phyloP scores from a whole-genome alignment of 2,797 vertebrate genomes.

The Pempheris klunzingeri region DNA sequence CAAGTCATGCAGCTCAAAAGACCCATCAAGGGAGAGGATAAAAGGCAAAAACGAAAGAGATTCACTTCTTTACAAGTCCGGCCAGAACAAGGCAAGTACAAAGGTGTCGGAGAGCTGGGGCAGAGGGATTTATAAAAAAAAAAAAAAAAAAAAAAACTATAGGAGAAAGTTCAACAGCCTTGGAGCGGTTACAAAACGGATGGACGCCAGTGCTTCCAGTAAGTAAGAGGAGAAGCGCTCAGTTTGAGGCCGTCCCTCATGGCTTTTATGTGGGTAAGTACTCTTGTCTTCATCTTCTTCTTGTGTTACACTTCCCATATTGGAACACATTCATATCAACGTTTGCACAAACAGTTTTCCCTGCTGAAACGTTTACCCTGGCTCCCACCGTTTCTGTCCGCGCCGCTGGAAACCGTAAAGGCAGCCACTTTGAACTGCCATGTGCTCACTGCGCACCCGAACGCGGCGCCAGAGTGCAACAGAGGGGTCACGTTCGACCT shows the following conservation, averaged over 20 bases:
- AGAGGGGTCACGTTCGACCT: slow-evolving; percentile 36
- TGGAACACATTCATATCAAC: slow-evolving; percentile 4
- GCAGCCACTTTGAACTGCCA: slow-evolving; percentile 56
- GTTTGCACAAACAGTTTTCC: slow-evolving; percentile 17
- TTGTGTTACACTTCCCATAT: slow-evolving; percentile 30
- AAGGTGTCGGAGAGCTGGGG: slow-evolving; percentile 28
- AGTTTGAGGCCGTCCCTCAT: slow-evolving; percentile 32
- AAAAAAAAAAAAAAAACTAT: background rate
- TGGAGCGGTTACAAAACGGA: slow-evolving; percentile 39
- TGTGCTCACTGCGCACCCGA: background rate
- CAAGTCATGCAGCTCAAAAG: slow-evolving; percentile 77
- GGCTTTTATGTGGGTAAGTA: slow-evolving; percentile 69
- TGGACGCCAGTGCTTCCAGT: slow-evolving; percentile 29
- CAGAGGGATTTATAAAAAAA: slow-evolving; percentile 9
- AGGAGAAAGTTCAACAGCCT: slow-evolving; percentile 29
- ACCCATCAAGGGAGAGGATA: slow-evolving; percentile 72
- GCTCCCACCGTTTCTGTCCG: background rate
- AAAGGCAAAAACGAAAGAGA: slow-evolving; percentile 70
- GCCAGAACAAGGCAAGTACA: slow-evolving; percentile 53
- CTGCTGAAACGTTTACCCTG: slow-evolving; percentile 17
- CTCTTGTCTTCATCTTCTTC: slow-evolving; percentile 32
- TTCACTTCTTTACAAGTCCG: slow-evolving; percentile 56
- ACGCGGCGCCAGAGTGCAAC: slow-evolving; percentile 10
- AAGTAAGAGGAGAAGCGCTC: slow-evolving; percentile 28
- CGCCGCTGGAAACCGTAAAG: slow-evolving; percentile 24